These are phyloP conservation scores for Anagrus nilaparvatae DNA, from an alignment of 1,140 invertebrate species.

Conservation along the genomic window DNA sequence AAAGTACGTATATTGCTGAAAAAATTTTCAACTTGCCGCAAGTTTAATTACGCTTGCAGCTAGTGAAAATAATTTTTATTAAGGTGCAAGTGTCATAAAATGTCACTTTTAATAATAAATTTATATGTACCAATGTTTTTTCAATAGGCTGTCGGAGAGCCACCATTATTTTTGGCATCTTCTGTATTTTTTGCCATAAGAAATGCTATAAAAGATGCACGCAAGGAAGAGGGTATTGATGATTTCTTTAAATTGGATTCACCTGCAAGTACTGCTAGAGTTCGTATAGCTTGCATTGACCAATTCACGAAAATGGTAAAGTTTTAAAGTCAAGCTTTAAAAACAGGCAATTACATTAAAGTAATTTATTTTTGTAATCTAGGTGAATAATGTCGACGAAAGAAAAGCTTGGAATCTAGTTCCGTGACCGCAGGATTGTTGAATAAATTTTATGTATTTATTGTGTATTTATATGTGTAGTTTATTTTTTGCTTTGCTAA, in stretches of 20 bases:
- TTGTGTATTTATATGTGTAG: too few relatives aligned
- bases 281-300: slow-evolving; percentile 84
- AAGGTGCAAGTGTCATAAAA: too few relatives aligned
- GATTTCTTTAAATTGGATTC: slow-evolving; percentile 64
- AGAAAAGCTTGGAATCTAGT: slow-evolving; percentile 19
- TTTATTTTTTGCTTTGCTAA: too few relatives aligned
- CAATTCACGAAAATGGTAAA: slow-evolving; percentile 65
- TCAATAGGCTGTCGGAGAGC: slow-evolving; percentile 81
- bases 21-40: neutral
- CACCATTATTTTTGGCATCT: slow-evolving; percentile 80
- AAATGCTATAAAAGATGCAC: slow-evolving; percentile 73
- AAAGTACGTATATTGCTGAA: slow-evolving; percentile 60
- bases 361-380: slow-evolving; percentile 8
- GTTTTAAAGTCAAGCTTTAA: neutral
- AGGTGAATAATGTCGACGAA: slow-evolving; percentile 15
- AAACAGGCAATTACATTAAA: neutral
- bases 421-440: too few relatives aligned
- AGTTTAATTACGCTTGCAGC: too few relatives aligned
- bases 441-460: too few relatives aligned
- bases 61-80: too few relatives aligned
- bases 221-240: slow-evolving; percentile 54
- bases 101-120: neutral
- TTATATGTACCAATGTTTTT: too few relatives aligned
- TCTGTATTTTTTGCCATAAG: slow-evolving; percentile 83
- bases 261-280: slow-evolving; percentile 79